Evolutionary conservation across 2,113 vertebrate species (phyloP), one percentile per base, ranked within the genome.

Genomic region (Anseranas semipalmata): DNA sequence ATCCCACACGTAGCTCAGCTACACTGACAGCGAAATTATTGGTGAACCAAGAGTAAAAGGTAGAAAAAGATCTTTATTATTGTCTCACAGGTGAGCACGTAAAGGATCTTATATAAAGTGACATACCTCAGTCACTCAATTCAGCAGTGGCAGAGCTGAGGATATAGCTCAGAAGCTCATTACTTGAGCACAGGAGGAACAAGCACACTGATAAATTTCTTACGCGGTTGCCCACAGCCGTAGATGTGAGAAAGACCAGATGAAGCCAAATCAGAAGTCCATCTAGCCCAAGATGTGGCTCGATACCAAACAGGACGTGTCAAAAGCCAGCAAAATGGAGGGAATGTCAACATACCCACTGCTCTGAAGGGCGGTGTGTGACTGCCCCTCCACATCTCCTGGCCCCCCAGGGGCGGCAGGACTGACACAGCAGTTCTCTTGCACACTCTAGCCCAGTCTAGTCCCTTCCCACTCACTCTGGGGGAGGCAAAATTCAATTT

Each of bases 271-370:
- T 16, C 22, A 85, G 46, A 62, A 72, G 19, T 14, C 24, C 5
- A 5, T 46, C 63, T 46, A 84, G 59, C 33, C 43, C 48, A 73
- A 43, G 10, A 56, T n/a, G 25, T 37, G 33, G 3, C 30, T 82
- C 27, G 46, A 1, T 48, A 43, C 56, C 30, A 46, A 65, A 39
- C 21, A 63, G 68, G 33, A 46, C 17, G n/a, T 65, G 60, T 60
- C 33, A 21, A 3, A 65, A 10, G 6, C 18, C 43, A 50, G 62
- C 24, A 83, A 56, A 68, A 76, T 8, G 7, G 12, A 52, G 46
- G 0, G 6, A 39, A 19, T 5, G 32, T 18, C 52, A 56, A 65
- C 0, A 2, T 43, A 30, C 5, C 48, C 30, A 15, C 21, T 28
- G 1, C 32, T 32, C 55, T 33, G 25, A 10, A 67, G 56, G 33